Evolutionary conservation across 2,113 vertebrate genomes (phyloP).

Genomic region (Thermophis baileyi): DNA sequence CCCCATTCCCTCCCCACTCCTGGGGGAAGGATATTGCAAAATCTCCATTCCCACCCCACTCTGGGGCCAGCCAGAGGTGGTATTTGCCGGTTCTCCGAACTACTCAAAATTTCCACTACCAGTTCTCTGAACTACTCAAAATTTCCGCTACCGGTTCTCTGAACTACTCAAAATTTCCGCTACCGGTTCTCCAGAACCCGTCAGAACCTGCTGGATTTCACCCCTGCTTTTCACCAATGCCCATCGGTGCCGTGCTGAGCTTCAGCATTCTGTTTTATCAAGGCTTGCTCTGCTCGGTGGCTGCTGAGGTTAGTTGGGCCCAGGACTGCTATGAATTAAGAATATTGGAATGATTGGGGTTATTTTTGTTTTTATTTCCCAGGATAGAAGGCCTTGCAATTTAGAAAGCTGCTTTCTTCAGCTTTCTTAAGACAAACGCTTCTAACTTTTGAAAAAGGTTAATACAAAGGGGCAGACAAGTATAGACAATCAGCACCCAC

Average conservation of each 20-base stretch:
- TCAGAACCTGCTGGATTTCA: no score
- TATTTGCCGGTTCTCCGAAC: no score
- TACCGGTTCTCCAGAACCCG: no score
- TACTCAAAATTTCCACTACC: no score
- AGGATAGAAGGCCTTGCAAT: neutral
- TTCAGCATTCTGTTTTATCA: neutral
- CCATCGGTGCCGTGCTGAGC: neutral
- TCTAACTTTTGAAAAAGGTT: neutral
- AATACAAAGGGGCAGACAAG: neutral
- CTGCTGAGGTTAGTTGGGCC: neutral
- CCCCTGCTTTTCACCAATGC: neutral
- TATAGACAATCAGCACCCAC: no score
- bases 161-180: no score
- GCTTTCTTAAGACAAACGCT: neutral
- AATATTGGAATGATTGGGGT: neutral
- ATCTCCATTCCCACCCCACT: no score
- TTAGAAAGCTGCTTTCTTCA: neutral
- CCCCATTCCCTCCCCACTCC: no score
- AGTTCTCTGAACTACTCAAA: no score
- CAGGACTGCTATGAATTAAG: neutral
- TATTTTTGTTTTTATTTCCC: neutral
- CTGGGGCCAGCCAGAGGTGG: no score
- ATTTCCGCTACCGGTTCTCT: no score
- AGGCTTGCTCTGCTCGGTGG: neutral
- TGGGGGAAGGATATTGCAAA: no score